Percentiles rank a stretch among this genome's conserved stretches.
Conservation (phyloP, 2,113 vertebrate genomes). For the Oceanites oceanicus region DNA sequence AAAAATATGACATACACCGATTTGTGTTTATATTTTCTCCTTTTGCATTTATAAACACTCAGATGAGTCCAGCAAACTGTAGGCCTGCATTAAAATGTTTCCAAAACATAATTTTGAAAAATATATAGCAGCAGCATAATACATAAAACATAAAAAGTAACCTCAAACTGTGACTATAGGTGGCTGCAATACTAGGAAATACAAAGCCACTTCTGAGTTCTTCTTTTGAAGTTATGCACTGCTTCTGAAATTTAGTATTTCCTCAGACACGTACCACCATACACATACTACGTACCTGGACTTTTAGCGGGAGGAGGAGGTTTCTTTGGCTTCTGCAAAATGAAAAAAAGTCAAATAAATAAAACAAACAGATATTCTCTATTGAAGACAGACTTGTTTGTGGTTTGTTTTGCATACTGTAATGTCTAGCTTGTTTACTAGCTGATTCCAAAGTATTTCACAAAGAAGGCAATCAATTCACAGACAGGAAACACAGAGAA, state of each 20-base stretch:
- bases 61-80: background rate
- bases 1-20: background rate
- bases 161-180: background rate
- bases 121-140: background rate
- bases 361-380: background rate
- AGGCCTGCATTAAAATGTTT: background rate
- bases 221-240: background rate
- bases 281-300: conserved; percentile 70
- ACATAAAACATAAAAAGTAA: background rate
- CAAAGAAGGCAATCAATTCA: background rate
- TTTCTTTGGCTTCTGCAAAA: conserved; percentile 87
- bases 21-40: background rate
- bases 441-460: background rate
- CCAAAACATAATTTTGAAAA: background rate
- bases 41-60: background rate
- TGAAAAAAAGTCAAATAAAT: background rate
- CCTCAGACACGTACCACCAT: background rate
- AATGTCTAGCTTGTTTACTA: background rate
- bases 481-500: background rate
- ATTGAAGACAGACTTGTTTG: background rate
- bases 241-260: background rate
- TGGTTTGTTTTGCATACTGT: background rate
- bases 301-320: conserved; percentile 81
- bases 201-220: background rate
- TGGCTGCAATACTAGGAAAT: background rate